Percentiles rank a stretch among this genome's conserved stretches.
phyloP scores from a whole-genome alignment of 2,113 vertebrate genomes.

The Meleagris gallopavo region DNA sequence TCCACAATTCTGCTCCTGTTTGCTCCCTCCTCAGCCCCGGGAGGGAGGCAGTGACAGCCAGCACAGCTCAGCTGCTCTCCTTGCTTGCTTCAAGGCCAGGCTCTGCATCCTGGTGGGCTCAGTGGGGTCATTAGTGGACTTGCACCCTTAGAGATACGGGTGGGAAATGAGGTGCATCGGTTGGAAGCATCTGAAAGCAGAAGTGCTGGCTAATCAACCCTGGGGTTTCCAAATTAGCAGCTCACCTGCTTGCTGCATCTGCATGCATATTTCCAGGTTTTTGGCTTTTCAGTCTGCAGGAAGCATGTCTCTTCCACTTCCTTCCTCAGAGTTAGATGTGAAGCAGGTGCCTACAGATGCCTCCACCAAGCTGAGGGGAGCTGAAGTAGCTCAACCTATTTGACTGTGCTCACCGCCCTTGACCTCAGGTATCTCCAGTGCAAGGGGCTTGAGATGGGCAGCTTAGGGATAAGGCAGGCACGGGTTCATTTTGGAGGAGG shows the following conservation, averaged over 20 bases:
- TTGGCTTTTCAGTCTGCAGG: background rate
- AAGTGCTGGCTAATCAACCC: background rate
- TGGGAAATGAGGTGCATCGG: background rate
- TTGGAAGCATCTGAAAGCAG: background rate
- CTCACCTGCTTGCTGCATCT: background rate
- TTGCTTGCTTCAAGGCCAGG: background rate
- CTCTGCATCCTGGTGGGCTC: background rate
- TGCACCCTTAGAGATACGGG: background rate
- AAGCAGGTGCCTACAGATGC: background rate
- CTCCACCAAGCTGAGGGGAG: background rate
- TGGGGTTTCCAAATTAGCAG: background rate
- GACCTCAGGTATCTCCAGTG: fast-evolving
- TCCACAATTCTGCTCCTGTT: background rate
- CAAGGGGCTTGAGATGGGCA: background rate
- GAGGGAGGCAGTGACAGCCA: background rate
- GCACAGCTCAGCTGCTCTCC: background rate
- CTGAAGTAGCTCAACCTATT: background rate
- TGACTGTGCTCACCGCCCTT: background rate
- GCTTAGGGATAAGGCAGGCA: background rate
- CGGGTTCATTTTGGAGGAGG: background rate
- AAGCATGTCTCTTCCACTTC: background rate
- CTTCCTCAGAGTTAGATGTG: background rate
- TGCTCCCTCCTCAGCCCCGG: background rate
- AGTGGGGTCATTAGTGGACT: background rate
- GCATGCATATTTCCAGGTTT: background rate